These are phyloP conservation scores for Netelia inedita DNA, from an alignment of 2,888 invertebrate genomes.

Conservation along the genomic window DNA sequence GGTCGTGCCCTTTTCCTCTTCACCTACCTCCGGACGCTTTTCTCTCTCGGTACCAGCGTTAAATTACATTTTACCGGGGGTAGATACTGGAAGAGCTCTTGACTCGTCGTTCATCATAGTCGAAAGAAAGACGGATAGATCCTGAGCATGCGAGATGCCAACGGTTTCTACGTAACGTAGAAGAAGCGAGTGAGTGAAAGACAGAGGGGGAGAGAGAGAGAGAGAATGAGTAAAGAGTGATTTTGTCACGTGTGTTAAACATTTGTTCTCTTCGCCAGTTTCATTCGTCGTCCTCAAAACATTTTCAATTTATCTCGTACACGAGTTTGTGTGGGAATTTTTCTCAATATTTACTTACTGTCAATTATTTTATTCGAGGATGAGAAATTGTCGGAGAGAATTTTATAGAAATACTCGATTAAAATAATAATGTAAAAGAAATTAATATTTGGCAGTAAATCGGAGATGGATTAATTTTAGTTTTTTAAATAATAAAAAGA, in stretches of 20 bases:
- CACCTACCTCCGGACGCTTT: constrained; percentile 14
- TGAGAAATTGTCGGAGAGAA: neutral
- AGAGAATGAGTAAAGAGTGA: constrained; percentile 4
- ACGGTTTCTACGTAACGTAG: neutral
- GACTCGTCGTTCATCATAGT: constrained; percentile 49
- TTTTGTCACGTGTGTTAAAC: constrained; percentile 29
- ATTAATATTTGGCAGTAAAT: too few species aligned
- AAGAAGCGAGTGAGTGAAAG: neutral
- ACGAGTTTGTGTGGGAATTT: neutral
- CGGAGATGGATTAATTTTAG: too few species aligned
- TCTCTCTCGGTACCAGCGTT: constrained; percentile 50
- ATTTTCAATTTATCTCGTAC: constrained; percentile 20
- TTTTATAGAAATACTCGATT: too few species aligned
- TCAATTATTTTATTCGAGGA: neutral
- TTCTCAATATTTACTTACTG: neutral
- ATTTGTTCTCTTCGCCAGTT: constrained; percentile 8
- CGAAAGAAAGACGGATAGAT: constrained; percentile 36
- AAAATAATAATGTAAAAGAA: too few species aligned
- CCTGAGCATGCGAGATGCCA: neutral
- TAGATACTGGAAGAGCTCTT: constrained; percentile 53
- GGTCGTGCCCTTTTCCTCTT: constrained; percentile 13
- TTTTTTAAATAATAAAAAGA: too few species aligned
- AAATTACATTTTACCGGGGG: constrained; percentile 69
- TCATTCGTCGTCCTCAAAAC: constrained; percentile 17
- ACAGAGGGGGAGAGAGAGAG: neutral